Conservation (phyloP, 2,888 invertebrate species). For the Sepiola atlantica region DNA sequence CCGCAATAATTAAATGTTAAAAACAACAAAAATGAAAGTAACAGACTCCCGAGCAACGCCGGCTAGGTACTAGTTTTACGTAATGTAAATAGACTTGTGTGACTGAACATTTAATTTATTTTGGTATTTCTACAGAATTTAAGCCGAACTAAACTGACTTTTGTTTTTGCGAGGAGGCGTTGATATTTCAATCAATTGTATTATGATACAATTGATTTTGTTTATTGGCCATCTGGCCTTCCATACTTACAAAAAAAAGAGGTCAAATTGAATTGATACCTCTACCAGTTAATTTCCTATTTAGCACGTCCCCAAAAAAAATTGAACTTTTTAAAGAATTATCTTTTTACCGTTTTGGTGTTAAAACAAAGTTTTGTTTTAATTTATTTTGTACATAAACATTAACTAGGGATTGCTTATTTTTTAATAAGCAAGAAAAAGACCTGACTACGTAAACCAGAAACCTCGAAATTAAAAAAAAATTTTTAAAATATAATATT, state of each 20-base stretch:
- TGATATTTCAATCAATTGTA: background rate
- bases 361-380: too few species aligned
- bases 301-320: background rate
- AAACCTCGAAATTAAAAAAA: background rate
- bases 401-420: background rate
- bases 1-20: too few species aligned
- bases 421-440: too few species aligned
- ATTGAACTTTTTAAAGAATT: background rate
- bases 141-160: too few species aligned
- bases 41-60: too few species aligned
- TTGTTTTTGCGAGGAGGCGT: background rate
- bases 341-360: background rate
- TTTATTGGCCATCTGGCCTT: background rate
- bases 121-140: too few species aligned
- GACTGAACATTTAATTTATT: too few species aligned
- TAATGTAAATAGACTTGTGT: too few species aligned
- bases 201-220: background rate
- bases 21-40: too few species aligned
- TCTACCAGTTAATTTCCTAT: background rate
- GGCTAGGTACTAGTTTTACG: too few species aligned
- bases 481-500: too few species aligned
- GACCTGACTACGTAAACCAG: background rate
- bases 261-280: background rate
- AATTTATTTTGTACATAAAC: too few species aligned
- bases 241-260: background rate